Percentiles rank a stretch among this genome's conserved stretches.
Conservation (phyloP, 2,888 invertebrate genomes). For the Trichopoda pennipes region DNA sequence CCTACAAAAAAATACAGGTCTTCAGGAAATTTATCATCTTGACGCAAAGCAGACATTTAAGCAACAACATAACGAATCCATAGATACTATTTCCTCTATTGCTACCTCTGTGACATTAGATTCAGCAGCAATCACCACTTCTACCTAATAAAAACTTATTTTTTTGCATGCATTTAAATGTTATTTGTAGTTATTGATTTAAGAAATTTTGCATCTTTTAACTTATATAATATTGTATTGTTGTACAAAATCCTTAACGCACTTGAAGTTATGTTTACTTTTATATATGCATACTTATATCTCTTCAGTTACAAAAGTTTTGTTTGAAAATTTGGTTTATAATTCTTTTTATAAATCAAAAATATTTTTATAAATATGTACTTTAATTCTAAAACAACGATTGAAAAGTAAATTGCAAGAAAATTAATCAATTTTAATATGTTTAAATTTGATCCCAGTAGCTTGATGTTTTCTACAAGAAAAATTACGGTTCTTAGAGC, state of each 20-base stretch:
- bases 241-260: slow-evolving; percentile 22
- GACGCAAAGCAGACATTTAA: slow-evolving; percentile 78
- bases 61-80: slow-evolving; percentile 76
- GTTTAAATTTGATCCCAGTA: too few species aligned
- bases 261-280: background rate
- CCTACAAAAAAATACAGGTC: slow-evolving; percentile 75
- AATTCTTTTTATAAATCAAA: too few species aligned
- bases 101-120: slow-evolving; percentile 75
- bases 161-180: slow-evolving; percentile 29
- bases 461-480: too few species aligned
- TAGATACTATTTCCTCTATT: slow-evolving; percentile 79
- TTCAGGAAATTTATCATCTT: slow-evolving; percentile 77
- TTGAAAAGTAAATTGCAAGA: too few species aligned
- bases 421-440: too few species aligned
- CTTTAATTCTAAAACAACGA: too few species aligned
- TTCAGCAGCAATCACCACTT: slow-evolving; percentile 48
- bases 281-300: background rate
- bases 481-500: too few species aligned
- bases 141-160: slow-evolving; percentile 19
- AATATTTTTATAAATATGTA: too few species aligned
- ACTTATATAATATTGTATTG: slow-evolving; percentile 9
- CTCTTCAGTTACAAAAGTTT: too few species aligned
- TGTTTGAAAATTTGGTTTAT: too few species aligned
- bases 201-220: background rate
- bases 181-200: background rate